Conservation (phyloP, 2,888 invertebrate species). For the Dione vanillae region DNA sequence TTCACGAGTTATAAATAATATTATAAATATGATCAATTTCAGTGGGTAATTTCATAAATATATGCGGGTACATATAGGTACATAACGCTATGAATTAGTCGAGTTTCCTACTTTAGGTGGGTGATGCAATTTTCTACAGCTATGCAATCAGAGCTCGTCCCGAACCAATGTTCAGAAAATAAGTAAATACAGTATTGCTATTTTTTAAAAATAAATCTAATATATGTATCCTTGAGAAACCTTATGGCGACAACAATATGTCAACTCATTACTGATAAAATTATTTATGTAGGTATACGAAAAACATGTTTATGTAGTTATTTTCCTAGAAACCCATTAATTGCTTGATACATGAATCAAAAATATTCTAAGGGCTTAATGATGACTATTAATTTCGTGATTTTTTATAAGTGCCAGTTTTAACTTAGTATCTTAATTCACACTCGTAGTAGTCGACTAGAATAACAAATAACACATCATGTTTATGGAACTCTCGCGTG, state of each 20-base stretch:
- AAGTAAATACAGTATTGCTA: not conserved
- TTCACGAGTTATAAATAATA: too few species aligned
- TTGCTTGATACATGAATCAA: not conserved
- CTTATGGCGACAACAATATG: constrained; percentile 5
- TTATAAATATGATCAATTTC: too few species aligned
- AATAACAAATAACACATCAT: constrained; percentile 49
- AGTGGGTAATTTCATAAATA: too few species aligned
- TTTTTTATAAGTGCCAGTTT: not conserved
- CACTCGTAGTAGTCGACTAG: constrained; percentile 42
- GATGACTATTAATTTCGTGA: not conserved
- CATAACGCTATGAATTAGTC: not conserved
- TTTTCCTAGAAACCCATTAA: constrained; percentile 7
- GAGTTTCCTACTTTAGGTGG: constrained; percentile 12
- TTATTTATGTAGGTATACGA: constrained; percentile 11
- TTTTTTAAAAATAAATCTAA: not conserved
- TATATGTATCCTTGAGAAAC: constrained; percentile 1
- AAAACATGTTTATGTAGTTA: constrained; percentile 4
- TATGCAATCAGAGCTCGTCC: constrained; percentile 7
- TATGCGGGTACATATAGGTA: too few species aligned
- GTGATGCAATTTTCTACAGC: constrained; percentile 23
- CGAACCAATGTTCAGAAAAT: not conserved
- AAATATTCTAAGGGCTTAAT: not conserved
- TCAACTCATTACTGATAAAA: constrained; percentile 5
- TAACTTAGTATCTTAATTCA: not conserved
- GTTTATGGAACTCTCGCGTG: constrained; percentile 50